A percentile compares a stretch with the other conserved stretches of the same genome.
Evolutionary conservation across 2,888 invertebrate genomes (phyloP).

Genomic region (Platycheirus rosarum): DNA sequence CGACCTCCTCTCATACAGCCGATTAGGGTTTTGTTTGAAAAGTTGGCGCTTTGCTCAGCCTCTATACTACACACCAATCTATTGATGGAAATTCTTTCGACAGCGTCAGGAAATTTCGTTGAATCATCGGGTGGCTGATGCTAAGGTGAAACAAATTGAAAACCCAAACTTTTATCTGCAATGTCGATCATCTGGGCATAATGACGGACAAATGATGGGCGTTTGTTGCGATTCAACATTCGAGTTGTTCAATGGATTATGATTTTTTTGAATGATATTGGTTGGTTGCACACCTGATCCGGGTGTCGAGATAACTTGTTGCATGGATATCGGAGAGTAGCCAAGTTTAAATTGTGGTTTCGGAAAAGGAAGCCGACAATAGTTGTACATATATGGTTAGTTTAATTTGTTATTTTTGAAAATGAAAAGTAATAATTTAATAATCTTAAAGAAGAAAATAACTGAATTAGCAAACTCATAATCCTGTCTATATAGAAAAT

Average conservation of each 20-base stretch:
- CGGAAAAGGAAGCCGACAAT: constrained; percentile 19
- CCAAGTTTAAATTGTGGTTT: background rate
- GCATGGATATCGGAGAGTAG: constrained; percentile 12
- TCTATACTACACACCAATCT: constrained; percentile 1
- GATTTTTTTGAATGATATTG: background rate
- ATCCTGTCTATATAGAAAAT: too few species aligned
- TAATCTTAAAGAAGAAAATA: too few species aligned
- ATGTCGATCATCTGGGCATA: constrained; percentile 59
- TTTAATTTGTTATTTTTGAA: too few species aligned
- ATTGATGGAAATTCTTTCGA: constrained; percentile 48
- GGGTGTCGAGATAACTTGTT: constrained; percentile 53
- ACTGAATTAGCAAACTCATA: too few species aligned
- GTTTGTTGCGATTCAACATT: constrained; percentile 45
- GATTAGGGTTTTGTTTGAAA: constrained; percentile 52
- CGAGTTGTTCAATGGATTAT: constrained; percentile 40
- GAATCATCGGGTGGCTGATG: constrained; percentile 68
- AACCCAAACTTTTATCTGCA: constrained; percentile 54
- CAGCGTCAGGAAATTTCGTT: constrained; percentile 47
- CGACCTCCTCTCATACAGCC: constrained; percentile 7
- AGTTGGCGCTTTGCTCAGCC: constrained; percentile 35
- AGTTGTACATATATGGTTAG: too few species aligned
- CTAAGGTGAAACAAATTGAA: constrained; percentile 61
- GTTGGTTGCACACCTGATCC: constrained; percentile 46
- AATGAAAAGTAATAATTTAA: too few species aligned
- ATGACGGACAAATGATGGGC: constrained; percentile 72